phyloP scores from a whole-genome alignment of 2,797 vertebrate species.

The Zenarchopterus dispar region DNA sequence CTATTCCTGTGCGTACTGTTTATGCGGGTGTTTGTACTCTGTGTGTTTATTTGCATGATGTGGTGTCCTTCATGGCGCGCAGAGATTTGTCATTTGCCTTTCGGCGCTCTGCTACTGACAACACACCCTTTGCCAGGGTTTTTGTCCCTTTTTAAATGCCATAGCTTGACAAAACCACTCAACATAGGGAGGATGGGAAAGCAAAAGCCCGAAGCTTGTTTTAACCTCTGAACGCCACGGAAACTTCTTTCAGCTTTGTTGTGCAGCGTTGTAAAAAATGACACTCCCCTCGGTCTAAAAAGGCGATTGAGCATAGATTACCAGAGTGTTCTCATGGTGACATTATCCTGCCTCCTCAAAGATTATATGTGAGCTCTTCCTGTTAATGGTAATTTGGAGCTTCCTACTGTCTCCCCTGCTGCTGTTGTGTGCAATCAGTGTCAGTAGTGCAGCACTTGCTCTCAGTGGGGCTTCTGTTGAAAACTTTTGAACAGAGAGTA shows the following conservation, averaged over 20 bases:
- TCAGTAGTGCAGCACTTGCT: neutral
- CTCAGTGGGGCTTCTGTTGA: neutral
- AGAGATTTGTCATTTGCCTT: slow-evolving; percentile 56
- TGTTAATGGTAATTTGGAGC: slow-evolving; percentile 5
- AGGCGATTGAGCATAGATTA: slow-evolving; percentile 41
- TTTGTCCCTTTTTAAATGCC: slow-evolving; percentile 70
- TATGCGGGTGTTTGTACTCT: slow-evolving; percentile 35
- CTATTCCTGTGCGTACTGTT: slow-evolving; percentile 23
- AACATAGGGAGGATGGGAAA: slow-evolving; percentile 35
- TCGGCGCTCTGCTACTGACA: slow-evolving; percentile 55
- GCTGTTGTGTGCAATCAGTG: neutral
- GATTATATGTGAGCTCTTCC: slow-evolving; percentile 8
- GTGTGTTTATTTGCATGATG: slow-evolving; percentile 56
- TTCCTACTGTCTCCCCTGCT: neutral
- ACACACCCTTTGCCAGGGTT: slow-evolving; percentile 63
- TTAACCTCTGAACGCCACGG: slow-evolving; percentile 59
- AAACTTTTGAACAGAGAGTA: neutral
- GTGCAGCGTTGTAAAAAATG: slow-evolving; percentile 40
- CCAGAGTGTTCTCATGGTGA: slow-evolving; percentile 21
- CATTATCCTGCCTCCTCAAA: slow-evolving; percentile 17
- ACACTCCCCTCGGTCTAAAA: slow-evolving; percentile 28
- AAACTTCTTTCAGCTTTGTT: slow-evolving; percentile 46
- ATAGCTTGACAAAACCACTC: slow-evolving; percentile 54
- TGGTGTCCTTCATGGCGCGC: slow-evolving; percentile 69
- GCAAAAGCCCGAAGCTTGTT: slow-evolving; percentile 54